Conservation (phyloP, 2,113 vertebrate species). For the Struthidea cinerea region DNA sequence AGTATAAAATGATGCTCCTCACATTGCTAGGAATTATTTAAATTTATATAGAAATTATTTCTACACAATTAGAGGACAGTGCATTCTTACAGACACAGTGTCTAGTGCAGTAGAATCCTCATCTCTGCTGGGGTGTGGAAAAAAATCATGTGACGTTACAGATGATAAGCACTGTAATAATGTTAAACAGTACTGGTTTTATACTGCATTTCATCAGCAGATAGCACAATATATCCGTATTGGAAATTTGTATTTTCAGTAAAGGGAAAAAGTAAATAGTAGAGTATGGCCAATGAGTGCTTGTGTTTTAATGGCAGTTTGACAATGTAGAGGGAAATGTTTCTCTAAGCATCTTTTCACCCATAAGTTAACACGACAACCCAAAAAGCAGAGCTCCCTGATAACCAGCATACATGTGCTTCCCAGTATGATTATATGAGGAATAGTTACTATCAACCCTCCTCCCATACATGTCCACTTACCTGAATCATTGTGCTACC, state of each 20-base stretch:
- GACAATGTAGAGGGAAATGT: not conserved
- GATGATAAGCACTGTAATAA: not conserved
- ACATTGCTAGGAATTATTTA: not conserved
- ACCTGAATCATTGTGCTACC: not conserved
- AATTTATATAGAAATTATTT: not conserved
- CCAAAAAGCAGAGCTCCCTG: not conserved
- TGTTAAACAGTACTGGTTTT: not conserved
- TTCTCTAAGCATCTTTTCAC: not conserved
- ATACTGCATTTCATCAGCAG: not conserved
- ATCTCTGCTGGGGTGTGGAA: not conserved
- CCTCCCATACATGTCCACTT: not conserved
- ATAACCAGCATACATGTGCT: not conserved
- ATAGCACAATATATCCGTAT: not conserved
- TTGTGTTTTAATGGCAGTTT: not conserved
- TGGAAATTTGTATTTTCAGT: not conserved
- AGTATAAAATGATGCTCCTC: not conserved
- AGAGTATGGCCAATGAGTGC: not conserved
- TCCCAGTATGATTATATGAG: not conserved
- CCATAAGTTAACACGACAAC: not conserved
- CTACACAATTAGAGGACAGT: not conserved
- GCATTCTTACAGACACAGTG: rapidly evolving
- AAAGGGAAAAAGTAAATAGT: not conserved
- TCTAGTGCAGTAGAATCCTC: not conserved
- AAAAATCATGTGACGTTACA: not conserved
- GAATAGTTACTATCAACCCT: not conserved